Percentiles rank a stretch among this genome's conserved stretches.
phyloP scores from a whole-genome alignment of 35 echinoderm and acorn worm species.

The Lytechinus pictus region DNA sequence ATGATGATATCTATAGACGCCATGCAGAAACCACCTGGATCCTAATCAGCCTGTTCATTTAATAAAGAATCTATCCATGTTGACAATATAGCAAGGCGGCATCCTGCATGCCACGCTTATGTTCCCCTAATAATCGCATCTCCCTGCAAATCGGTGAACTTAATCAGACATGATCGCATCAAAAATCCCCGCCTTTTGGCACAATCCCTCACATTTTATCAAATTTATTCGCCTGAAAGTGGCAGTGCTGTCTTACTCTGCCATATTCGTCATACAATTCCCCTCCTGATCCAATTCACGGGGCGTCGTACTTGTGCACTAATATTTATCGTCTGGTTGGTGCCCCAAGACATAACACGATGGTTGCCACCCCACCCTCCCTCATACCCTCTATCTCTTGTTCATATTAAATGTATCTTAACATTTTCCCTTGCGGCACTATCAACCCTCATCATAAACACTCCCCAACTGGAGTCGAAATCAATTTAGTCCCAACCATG shows the following conservation, averaged over 20 bases:
- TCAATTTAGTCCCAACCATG: conserved; percentile 23
- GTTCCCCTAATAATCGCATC: conserved; percentile 16
- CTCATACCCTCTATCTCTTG: not conserved
- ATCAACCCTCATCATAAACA: conserved; percentile 26
- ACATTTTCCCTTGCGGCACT: not conserved
- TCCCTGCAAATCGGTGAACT: not conserved
- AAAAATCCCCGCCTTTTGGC: conserved; percentile 41
- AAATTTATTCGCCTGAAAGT: conserved; percentile 17
- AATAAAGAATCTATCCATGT: not conserved
- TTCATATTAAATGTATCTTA: not conserved
- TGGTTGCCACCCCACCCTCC: not conserved
- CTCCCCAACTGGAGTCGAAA: not conserved
- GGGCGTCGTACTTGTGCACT: conserved; percentile 30
- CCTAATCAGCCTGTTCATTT: not conserved
- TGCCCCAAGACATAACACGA: conserved; percentile 10
- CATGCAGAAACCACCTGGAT: not conserved
- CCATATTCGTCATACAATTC: conserved; percentile 36
- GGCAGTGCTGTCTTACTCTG: not conserved
- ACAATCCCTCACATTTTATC: conserved; percentile 37
- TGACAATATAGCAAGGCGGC: not conserved
- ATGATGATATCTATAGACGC: not conserved
- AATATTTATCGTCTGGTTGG: conserved; percentile 49
- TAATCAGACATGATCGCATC: conserved; percentile 47
- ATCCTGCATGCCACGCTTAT: not conserved
- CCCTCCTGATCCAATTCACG: conserved; percentile 2